These are phyloP conservation scores for Tinamus major DNA, from an alignment of 2,797 vertebrate genomes.

Conservation along the genomic window DNA sequence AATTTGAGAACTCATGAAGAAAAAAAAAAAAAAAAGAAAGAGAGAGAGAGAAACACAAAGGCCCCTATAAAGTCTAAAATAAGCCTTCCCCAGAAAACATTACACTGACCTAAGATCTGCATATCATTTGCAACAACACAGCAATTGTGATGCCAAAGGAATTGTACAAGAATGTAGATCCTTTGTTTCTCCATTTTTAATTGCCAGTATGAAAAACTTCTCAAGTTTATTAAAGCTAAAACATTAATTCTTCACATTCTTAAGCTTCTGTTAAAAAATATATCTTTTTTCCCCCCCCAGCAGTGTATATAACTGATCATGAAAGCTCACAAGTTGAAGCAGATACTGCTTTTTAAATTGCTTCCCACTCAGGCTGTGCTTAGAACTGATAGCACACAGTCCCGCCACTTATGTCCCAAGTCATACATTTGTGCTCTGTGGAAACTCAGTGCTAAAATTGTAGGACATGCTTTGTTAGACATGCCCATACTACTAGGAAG, in stretches of 20 bases:
- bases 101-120: not conserved
- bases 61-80: not conserved
- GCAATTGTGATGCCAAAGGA: rapidly evolving
- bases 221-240: not conserved
- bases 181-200: not conserved
- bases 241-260: not conserved
- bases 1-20: not conserved
- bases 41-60: not conserved
- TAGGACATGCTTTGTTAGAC: not conserved
- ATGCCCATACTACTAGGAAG: not conserved
- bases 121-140: not conserved
- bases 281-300: too few relatives aligned
- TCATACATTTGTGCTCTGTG: not conserved
- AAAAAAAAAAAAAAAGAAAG: not conserved
- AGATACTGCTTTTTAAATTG: not conserved
- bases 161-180: not conserved
- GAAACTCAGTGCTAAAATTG: not conserved
- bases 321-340: not conserved
- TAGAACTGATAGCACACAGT: not conserved
- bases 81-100: not conserved
- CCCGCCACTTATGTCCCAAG: not conserved
- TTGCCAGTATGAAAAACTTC: not conserved
- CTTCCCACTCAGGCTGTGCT: not conserved
- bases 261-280: not conserved
- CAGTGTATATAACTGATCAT: not conserved